Base-by-base conservation (phyloP, 2,113 vertebrate species). In the Burhinus oedicnemus region DNA sequence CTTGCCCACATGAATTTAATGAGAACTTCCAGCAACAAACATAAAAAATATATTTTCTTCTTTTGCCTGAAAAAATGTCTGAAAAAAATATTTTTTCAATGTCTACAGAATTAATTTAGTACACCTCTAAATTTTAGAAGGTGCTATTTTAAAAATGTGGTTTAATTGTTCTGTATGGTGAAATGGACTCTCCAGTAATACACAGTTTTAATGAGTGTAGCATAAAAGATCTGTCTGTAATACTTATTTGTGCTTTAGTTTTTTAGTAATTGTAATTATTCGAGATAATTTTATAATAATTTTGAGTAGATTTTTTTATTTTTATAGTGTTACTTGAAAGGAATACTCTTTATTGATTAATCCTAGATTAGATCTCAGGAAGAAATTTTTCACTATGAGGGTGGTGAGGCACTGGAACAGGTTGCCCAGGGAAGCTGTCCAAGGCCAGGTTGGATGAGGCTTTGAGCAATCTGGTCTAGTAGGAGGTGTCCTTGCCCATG, bases 281-380 rank as follows among this genome's bases (percentile, higher is more conserved):
- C 10, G 36, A 84, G 93, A 85, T 61, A 93, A 61, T 47, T 83
- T 87, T 25, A 26, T 45, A 70, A 38, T 85, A 2, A 79, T 93
- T 92, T 47, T 57, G 32, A 60, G 25, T 40, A 74, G 38, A 77
- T 25, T 80, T 65, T 65, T 97, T 93, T 55, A 20, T 23, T 83
- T 96, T 97, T 83, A 55, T 60, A 60, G 22, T 74, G 17, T 95
- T 92, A 74, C 72, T 95, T 90, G 64, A 74, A 94, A 96, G 26
- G 47, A 86, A 49, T 87, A 60, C 5, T 70, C 45, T 76, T 14
- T 68, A 91, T 76, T 90, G 78, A 64, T 93, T 93, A 90, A 86
- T 90, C 38, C 36, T 81, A 49, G 40, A n/a, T 69, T 52, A 40
- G 40, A 40, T 40, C 40, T 40, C 40, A 40, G 40, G 40, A 40